Conservation (phyloP, 2,888 invertebrate genomes). For the Standfussiana lucernea region DNA sequence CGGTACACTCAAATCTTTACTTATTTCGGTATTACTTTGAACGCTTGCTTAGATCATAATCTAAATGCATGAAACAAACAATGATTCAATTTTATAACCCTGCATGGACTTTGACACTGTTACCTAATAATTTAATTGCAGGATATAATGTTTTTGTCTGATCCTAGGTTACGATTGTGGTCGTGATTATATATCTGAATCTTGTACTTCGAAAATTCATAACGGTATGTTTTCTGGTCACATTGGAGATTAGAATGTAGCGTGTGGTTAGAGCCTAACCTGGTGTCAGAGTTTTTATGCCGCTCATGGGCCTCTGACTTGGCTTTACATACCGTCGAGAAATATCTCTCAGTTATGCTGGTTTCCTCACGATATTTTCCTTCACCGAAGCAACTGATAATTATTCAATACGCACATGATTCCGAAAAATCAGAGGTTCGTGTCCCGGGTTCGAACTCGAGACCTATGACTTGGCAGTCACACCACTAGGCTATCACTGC, state of each 20-base stretch:
- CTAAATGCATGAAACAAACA: slow-evolving; percentile 8
- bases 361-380: too few species aligned
- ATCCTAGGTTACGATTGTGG: neutral
- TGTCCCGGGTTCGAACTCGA: too few species aligned
- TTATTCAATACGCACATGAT: too few species aligned
- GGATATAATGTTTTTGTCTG: slow-evolving; percentile 17
- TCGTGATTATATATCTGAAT: neutral
- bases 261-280: too few species aligned
- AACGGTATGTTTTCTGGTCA: neutral
- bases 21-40: neutral
- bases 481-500: too few species aligned
- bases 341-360: too few species aligned
- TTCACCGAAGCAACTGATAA: too few species aligned
- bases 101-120: slow-evolving; percentile 28
- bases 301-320: too few species aligned
- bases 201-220: neutral
- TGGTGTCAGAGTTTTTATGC: too few species aligned
- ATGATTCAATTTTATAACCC: slow-evolving; percentile 8
- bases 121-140: slow-evolving; percentile 29
- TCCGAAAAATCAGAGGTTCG: too few species aligned
- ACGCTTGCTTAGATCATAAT: neutral
- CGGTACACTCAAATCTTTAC: neutral
- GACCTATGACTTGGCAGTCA: too few species aligned
- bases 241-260: neutral
- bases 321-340: too few species aligned